These are phyloP conservation scores for Drosophila nr. fundita DNA, from an alignment of 2,888 invertebrate genomes.

Conservation along the genomic window DNA sequence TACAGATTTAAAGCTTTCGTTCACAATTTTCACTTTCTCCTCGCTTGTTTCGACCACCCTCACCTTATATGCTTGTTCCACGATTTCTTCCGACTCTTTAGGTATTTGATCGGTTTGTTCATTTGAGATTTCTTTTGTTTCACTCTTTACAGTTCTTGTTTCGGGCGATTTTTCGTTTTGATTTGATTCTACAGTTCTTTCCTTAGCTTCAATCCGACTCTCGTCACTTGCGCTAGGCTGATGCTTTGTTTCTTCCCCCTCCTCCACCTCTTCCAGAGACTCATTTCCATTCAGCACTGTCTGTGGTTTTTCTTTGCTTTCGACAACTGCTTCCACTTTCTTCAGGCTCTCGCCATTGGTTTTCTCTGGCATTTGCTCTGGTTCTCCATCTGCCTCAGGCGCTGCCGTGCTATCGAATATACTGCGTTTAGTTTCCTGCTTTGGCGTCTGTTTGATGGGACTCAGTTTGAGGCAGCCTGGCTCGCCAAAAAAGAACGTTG, in stretches of 20 bases:
- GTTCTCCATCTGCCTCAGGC: conserved; percentile 4
- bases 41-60: conserved; percentile 35
- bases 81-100: conserved; percentile 3
- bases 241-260: neutral
- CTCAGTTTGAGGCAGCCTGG: conserved; percentile 85
- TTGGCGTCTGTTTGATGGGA: conserved; percentile 76
- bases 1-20: conserved; percentile 9
- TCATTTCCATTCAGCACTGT: conserved; percentile 35
- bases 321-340: neutral
- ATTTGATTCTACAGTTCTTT: neutral
- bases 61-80: conserved; percentile 22
- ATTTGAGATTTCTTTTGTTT: conserved; percentile 44
- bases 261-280: neutral
- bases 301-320: conserved; percentile 7
- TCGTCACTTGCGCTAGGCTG: conserved; percentile 5
- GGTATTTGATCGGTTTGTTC: conserved; percentile 22
- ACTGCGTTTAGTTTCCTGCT: conserved; percentile 65
- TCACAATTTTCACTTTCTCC: conserved; percentile 12
- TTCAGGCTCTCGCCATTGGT: conserved; percentile 65
- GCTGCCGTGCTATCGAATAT: conserved; percentile 61
- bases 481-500: conserved; percentile 85
- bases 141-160: conserved; percentile 4
- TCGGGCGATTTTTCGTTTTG: neutral
- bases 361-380: conserved; percentile 48
- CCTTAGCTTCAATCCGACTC: conserved; percentile 4